Conservation (phyloP, 2,113 vertebrate genomes). For the Jaculus jaculus region DNA sequence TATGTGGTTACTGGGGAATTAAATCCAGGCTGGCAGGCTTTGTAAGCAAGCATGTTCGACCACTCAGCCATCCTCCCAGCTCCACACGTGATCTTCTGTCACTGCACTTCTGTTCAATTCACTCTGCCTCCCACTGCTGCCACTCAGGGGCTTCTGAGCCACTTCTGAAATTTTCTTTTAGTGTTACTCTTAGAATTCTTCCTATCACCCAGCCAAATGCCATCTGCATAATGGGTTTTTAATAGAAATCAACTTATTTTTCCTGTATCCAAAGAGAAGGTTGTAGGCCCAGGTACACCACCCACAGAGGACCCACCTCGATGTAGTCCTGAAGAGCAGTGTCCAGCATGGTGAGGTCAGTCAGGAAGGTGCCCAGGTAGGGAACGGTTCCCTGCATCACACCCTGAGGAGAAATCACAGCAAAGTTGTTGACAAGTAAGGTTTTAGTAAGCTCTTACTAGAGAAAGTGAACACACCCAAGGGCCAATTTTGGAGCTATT, state of each 20-base stretch:
- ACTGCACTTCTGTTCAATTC: not conserved
- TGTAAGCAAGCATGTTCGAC: too few relatives aligned
- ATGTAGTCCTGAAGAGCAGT: constrained; percentile 93
- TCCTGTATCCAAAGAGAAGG: not conserved
- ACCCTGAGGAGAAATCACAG: constrained; percentile 85
- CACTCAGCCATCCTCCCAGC: too few relatives aligned
- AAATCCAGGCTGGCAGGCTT: too few relatives aligned
- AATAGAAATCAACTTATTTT: not conserved
- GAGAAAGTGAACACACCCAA: not conserved
- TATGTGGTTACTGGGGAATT: too few relatives aligned
- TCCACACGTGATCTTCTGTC: too few relatives aligned
- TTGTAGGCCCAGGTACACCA: rapidly evolving
- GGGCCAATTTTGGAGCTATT: not conserved
- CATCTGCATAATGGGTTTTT: not conserved
- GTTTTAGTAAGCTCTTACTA: not conserved
- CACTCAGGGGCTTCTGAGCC: not conserved
- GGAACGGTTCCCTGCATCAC: constrained; percentile 97
- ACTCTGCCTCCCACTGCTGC: not conserved
- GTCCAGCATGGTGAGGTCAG: constrained; percentile 95
- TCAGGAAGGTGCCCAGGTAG: constrained; percentile 95
- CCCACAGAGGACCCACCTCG: constrained; percentile 84
- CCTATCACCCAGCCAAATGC: not conserved
- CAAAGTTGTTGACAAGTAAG: not conserved
- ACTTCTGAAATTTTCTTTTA: too few relatives aligned
- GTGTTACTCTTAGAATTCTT: not conserved